These are phyloP conservation scores for Halcyon badia DNA, from an alignment of 2,797 vertebrate genomes.

Conservation along the genomic window DNA sequence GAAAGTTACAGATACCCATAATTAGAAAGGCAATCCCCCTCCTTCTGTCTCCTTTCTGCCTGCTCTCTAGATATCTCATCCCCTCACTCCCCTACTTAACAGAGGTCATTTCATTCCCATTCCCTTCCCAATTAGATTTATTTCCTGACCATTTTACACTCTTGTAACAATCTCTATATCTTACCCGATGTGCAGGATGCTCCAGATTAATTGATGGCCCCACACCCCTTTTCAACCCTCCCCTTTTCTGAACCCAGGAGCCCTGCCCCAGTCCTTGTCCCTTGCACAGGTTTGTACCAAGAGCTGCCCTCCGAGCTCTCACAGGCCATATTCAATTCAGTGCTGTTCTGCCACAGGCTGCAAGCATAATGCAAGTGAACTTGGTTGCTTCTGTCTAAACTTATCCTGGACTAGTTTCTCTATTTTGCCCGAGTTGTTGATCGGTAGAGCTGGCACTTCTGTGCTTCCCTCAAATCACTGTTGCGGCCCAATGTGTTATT, in stretches of 20 bases:
- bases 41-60: neutral
- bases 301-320: neutral
- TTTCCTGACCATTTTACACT: neutral
- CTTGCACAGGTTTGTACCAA: neutral
- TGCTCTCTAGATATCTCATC: neutral
- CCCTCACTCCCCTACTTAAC: neutral
- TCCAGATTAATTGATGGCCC: neutral
- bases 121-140: neutral
- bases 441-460: neutral
- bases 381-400: neutral
- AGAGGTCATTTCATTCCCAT: neutral
- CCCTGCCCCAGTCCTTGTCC: fast-evolving
- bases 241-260: neutral
- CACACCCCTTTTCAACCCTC: neutral
- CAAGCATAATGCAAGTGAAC: neutral
- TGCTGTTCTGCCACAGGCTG: neutral
- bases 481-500: neutral
- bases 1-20: conserved; percentile 56
- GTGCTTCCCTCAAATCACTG: neutral
- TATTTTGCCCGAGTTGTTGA: neutral
- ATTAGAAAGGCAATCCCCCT: conserved; percentile 67
- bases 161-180: neutral
- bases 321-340: neutral
- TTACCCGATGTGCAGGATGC: fast-evolving
- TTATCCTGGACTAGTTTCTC: neutral